Evolutionary conservation across 2,113 vertebrate species (phyloP).

Genomic region (Prietella phreatophila): DNA sequence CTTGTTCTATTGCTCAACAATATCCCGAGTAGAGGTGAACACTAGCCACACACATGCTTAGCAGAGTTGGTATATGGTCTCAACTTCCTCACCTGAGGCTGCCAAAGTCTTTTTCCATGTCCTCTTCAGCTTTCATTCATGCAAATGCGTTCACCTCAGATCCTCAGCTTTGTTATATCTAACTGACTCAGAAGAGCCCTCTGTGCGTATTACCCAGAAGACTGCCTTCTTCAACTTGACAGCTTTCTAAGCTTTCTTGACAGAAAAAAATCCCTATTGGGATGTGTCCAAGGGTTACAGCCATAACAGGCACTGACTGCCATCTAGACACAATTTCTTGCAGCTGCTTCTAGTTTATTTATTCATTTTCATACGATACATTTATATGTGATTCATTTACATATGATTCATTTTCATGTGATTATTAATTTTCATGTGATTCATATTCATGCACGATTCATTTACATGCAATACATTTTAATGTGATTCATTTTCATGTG

Average conservation of each 20-base stretch:
- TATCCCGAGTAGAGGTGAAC: neutral
- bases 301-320: neutral
- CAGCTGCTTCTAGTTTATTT: neutral
- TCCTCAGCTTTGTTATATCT: neutral
- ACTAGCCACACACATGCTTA: neutral
- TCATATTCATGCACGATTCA: no score
- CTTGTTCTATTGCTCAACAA: neutral
- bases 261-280: neutral
- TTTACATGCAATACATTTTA: no score
- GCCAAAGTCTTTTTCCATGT: neutral
- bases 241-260: neutral
- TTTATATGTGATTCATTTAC: no score
- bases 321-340: neutral
- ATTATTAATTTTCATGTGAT: no score
- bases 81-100: neutral
- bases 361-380: no score
- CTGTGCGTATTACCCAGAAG: neutral
- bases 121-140: no score
- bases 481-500: no score
- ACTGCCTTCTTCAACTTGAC: neutral
- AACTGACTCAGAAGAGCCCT: neutral
- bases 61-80: neutral
- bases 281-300: neutral
- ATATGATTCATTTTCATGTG: no score
- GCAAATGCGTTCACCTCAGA: neutral